A percentile compares a stretch with the other conserved stretches of the same genome.
phyloP scores from a whole-genome alignment of 37 sponge, comb jelly and placozoan species.

The Spongia lamella region DNA sequence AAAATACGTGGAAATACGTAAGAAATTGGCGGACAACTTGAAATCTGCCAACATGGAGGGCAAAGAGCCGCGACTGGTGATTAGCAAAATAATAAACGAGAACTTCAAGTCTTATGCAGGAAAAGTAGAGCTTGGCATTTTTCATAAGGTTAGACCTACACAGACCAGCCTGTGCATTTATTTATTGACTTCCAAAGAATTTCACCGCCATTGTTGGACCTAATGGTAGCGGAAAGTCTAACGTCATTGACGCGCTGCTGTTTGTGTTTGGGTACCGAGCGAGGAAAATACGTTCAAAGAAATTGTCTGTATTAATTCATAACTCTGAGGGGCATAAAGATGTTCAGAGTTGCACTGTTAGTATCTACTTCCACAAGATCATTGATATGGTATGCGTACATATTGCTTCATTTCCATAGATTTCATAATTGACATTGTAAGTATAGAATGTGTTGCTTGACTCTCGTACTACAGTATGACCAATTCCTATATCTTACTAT shows the following conservation, averaged over 20 bases:
- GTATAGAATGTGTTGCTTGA: too few species aligned
- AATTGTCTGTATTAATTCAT: slow-evolving; percentile 89
- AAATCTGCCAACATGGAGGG: background rate
- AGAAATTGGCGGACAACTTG: too few species aligned
- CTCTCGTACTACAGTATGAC: too few species aligned
- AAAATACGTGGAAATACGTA: too few species aligned
- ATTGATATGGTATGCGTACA: slow-evolving; percentile 72
- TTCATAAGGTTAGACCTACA: slow-evolving; percentile 90
- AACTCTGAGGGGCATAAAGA: slow-evolving; percentile 82
- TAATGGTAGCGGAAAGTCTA: slow-evolving; percentile 97
- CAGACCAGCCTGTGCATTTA: background rate
- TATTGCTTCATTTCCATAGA: too few species aligned
- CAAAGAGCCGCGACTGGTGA: slow-evolving; percentile 72
- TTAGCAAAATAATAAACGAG: slow-evolving; percentile 85
- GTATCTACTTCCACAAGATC: slow-evolving; percentile 89
- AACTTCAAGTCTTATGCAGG: slow-evolving; percentile 99
- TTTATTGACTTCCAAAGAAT: slow-evolving; percentile 60
- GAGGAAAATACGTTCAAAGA: slow-evolving; percentile 91
- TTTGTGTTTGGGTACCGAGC: slow-evolving; percentile 98
- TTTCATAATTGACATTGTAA: too few species aligned
- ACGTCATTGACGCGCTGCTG: slow-evolving; percentile 95
- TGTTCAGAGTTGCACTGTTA: slow-evolving; percentile 80
- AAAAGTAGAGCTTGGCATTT: slow-evolving; percentile 84
- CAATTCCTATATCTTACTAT: too few species aligned
- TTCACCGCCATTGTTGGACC: slow-evolving; percentile 95